A percentile compares a stretch with the other conserved stretches of the same genome.
phyloP scores from a whole-genome alignment of 2,113 vertebrate genomes.

The Leptocoma aspasia region DNA sequence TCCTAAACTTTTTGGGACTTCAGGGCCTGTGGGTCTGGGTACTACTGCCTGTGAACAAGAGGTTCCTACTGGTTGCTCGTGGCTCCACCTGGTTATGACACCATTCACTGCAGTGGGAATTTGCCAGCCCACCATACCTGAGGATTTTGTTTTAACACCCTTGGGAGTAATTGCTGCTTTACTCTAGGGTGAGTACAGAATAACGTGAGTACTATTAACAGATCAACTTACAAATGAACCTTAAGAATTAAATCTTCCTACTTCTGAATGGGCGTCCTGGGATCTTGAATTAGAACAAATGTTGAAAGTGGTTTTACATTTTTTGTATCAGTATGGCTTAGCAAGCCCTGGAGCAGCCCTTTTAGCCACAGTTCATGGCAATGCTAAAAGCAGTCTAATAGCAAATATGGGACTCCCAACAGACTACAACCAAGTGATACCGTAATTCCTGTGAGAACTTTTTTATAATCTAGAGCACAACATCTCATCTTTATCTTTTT shows the following conservation, averaged over 20 bases:
- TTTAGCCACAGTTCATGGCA: background rate
- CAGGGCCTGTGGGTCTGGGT: background rate
- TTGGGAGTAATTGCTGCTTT: background rate
- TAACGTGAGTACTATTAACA: rapidly evolving
- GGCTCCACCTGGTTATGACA: background rate
- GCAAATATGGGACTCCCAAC: background rate
- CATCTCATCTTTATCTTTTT: background rate
- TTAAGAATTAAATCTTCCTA: background rate
- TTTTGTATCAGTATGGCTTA: background rate
- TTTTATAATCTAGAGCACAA: background rate
- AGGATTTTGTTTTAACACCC: background rate
- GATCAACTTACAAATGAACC: background rate
- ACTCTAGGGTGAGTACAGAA: background rate
- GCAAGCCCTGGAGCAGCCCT: background rate
- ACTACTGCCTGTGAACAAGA: background rate
- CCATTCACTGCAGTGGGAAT: background rate
- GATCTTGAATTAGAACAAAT: background rate
- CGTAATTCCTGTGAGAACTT: background rate
- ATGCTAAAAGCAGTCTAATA: background rate
- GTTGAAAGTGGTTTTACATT: background rate
- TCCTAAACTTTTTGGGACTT: background rate
- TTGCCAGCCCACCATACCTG: background rate
- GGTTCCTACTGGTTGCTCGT: rapidly evolving
- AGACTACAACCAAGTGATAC: background rate
- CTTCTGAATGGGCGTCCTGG: background rate